Evolutionary conservation across 1,140 invertebrate genomes (phyloP), one percentile per base, ranked within the genome.

Genomic region (Spodoptera litura): DNA sequence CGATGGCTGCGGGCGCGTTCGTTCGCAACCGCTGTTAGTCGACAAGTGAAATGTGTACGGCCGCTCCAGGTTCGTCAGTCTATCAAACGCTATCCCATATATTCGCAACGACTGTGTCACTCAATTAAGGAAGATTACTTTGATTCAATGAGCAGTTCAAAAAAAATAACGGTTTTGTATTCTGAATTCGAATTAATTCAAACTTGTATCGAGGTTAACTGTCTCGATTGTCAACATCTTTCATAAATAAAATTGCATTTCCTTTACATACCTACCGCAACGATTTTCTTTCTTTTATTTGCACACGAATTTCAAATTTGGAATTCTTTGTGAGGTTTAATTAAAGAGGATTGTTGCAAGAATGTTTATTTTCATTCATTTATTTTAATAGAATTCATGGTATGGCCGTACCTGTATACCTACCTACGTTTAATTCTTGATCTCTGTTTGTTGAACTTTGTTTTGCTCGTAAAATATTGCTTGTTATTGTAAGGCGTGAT

Each of bases 31-130:
- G 78, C 83, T 79, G 78, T 80, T 79, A 78, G 79, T 82, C 84
- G 82, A 81, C 84, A 85, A 88, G 82, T 88, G 87, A 87, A 86
- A 83, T 81, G 81, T 73, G 61, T 78, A 80, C 53, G 81, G 84
- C 52, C 78, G 66, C 74, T 88, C 86, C 85, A 80, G 82, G 80
- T 58, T 81, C 59, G 77, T 51, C 44, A 58, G 31, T 80, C 52
- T 77, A 81, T 80, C 80, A 81, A 78, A 70, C 59, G 82, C 70
- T 79, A 83, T 84, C 85, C 81, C 80, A 76, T 78, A 25, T 80
- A 82, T 83, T 84, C 84, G 81, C 81, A 79, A 81, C 81, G 56
- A 71, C 79, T 79, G 64, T 81, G 80, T 77, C 83, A 80, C 78
- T 80, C 83, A 86, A 88, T 86, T 86, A 86, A 80, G 83, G 79